Evolutionary conservation across 2,888 invertebrate species (phyloP).

Genomic region (Prosopocoilus inquinatus): DNA sequence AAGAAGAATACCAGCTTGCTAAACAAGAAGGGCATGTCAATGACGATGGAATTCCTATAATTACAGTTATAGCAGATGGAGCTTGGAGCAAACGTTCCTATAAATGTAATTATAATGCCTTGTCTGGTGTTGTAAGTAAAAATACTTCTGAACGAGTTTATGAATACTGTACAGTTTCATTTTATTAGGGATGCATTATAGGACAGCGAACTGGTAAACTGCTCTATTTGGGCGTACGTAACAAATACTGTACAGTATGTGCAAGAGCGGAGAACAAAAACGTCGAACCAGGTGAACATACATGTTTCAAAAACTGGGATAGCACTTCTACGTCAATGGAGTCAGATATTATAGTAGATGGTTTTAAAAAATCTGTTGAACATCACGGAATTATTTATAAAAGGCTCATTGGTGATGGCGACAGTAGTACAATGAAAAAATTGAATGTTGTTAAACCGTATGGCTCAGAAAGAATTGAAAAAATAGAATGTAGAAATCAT

Average conservation of each 20-base stretch:
- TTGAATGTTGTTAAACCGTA: background rate
- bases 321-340: slow-evolving; percentile 1
- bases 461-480: background rate
- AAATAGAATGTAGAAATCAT: background rate
- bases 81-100: slow-evolving; percentile 1
- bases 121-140: background rate
- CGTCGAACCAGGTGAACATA: background rate
- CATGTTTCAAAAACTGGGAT: background rate
- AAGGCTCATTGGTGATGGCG: background rate
- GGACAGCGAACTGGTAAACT: background rate
- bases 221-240: background rate
- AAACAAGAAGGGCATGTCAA: background rate
- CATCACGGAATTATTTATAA: background rate
- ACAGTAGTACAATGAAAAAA: background rate
- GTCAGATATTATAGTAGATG: background rate
- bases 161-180: background rate
- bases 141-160: background rate
- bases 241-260: background rate
- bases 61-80: background rate
- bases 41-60: background rate
- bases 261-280: background rate
- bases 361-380: background rate
- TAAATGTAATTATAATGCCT: background rate
- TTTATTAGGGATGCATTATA: background rate
- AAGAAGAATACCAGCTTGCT: background rate